These are phyloP conservation scores for Elanoides forficatus DNA, from an alignment of 2,113 vertebrate species.

Conservation along the genomic window DNA sequence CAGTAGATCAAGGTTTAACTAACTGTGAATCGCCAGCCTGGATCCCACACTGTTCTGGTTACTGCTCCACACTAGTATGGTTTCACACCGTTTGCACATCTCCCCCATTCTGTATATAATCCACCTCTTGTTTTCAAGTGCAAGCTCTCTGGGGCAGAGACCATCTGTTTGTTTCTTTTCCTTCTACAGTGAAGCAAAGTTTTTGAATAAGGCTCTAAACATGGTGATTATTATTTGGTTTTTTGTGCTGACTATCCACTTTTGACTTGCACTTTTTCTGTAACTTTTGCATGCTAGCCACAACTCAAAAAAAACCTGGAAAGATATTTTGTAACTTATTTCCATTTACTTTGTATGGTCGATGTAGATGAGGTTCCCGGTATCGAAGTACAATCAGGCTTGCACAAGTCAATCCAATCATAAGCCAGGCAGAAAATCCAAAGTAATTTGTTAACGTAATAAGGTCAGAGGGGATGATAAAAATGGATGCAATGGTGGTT, in stretches of 20 bases:
- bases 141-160: background rate
- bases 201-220: background rate
- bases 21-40: background rate
- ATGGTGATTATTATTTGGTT: background rate
- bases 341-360: conserved; percentile 72
- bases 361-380: conserved; percentile 63
- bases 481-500: conserved; percentile 64
- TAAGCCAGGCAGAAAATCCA: conserved; percentile 67
- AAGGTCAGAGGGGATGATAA: conserved; percentile 71
- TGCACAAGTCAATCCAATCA: conserved; percentile 61
- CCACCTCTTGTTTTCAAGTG: background rate
- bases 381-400: conserved; percentile 70
- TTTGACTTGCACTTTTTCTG: background rate
- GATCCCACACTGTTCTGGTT: no score
- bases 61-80: background rate
- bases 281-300: background rate
- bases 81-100: background rate
- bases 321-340: background rate
- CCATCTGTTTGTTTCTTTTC: background rate
- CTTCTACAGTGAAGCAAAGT: background rate
- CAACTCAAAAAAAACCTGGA: background rate
- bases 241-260: background rate
- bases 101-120: background rate
- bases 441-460: conserved; percentile 71
- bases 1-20: background rate